Evolutionary conservation across 2,888 invertebrate species (phyloP), one percentile per base, ranked within the genome.

Genomic region (Campoletis raptor): DNA sequence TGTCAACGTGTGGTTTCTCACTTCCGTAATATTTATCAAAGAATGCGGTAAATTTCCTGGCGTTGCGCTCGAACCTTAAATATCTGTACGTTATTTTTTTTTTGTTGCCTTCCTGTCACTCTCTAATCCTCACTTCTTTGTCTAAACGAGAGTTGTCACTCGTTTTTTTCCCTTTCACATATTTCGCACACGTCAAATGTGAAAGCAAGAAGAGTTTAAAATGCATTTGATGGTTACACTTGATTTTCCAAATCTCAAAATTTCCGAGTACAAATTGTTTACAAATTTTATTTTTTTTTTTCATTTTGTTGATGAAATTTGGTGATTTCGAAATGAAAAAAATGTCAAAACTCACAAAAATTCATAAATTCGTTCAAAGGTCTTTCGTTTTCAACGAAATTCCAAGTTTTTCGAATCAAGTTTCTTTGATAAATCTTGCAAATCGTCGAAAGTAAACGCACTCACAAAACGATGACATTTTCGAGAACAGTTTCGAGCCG

Each of bases 101-200:
- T 24, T 67, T 54, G 42, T 52, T 15, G 21, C 37, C 67, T 40
- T 52, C 52, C 73, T 57, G 21, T 64, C 74, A 18, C 81, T 76
- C 67, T 67, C 40, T 42, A 48, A 64, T 57, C 15, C 24, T 40
- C 57, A 30, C 42, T 54, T 24, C 37, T 57, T 67, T 36, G 40
- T 36, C 67, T 57, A 52, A 30, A 42, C 74, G 54, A 54, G 42
- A 54, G 64, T 37, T 45, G 37, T 42, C 40, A 69, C 30, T 52
- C 57, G 36, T 82, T 24, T 76, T 69, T 76, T 76, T 69, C 40
- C 45, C 52, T 79, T 79, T 79, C 70, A 70, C 70, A 57, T 83
- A 83, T 83, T 83, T 74, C 83, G 74, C 81, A 45, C 61, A 30
- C 57, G 24, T 48, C 52, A 24, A 81, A 86, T 70, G 86, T 86